These are phyloP conservation scores for Diadumene lineata DNA, from an alignment of 92 coral and sea anemone species.

Conservation along the genomic window DNA sequence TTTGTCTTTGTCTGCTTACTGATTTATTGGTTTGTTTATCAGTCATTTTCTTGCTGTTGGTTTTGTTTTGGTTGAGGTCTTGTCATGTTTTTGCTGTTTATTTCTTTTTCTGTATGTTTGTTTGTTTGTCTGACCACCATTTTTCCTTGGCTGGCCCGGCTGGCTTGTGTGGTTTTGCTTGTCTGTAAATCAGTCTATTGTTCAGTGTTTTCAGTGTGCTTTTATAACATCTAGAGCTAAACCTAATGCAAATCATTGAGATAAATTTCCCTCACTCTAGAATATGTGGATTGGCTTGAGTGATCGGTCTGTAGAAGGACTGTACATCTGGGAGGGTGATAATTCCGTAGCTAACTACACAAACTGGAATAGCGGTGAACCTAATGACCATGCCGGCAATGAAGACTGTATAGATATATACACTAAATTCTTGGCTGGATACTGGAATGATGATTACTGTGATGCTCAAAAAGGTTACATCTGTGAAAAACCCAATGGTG, in stretches of 20 bases:
- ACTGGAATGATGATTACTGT: slow-evolving; percentile 90
- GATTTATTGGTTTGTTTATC: too few relatives aligned
- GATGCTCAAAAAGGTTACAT: slow-evolving; percentile 58
- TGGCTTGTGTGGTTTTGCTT: too few relatives aligned
- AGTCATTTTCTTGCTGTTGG: too few relatives aligned
- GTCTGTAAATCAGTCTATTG: too few relatives aligned
- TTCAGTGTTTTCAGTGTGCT: too few relatives aligned
- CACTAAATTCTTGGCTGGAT: slow-evolving; percentile 61
- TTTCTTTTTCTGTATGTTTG: too few relatives aligned
- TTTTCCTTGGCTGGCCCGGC: too few relatives aligned
- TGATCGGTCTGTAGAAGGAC: slow-evolving; percentile 66
- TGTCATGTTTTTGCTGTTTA: too few relatives aligned
- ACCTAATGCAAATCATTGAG: neutral
- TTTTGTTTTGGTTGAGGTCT: too few relatives aligned
- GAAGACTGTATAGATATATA: slow-evolving; percentile 80
- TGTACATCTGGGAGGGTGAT: slow-evolving; percentile 78
- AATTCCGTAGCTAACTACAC: slow-evolving; percentile 56
- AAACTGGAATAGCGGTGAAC: slow-evolving; percentile 77
- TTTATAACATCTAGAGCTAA: too few relatives aligned
- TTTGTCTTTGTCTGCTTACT: too few relatives aligned
- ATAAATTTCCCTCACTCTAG: slow-evolving; percentile 17
- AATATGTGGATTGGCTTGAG: slow-evolving; percentile 80
- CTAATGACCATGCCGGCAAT: slow-evolving; percentile 68
- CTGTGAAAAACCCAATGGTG: slow-evolving; percentile 88
- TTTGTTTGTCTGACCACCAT: too few relatives aligned